A percentile compares a stretch with the other conserved stretches of the same genome.
These are phyloP conservation scores for Drosophila eohydei DNA, from an alignment of 2,888 invertebrate genomes.

Conservation along the genomic window DNA sequence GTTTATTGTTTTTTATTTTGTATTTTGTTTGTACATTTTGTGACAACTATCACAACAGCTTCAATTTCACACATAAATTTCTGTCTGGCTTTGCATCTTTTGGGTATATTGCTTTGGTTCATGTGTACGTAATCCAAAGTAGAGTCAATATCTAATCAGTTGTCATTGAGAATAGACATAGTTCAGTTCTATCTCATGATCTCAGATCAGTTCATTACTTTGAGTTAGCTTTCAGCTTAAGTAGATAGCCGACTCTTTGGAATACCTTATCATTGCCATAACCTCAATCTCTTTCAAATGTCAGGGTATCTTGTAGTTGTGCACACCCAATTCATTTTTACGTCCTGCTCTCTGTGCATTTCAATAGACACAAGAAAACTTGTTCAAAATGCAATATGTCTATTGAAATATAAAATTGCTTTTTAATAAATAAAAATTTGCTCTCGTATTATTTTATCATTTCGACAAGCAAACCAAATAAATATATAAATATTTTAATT, in stretches of 20 bases:
- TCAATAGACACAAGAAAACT: conserved; percentile 8
- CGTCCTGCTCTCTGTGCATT: background rate
- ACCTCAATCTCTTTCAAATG: no score
- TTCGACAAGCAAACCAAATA: conserved; percentile 6
- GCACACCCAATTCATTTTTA: background rate
- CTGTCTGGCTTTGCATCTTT: background rate
- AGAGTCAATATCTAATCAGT: no score
- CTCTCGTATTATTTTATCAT: conserved; percentile 39
- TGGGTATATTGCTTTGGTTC: background rate
- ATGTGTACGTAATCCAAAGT: no score
- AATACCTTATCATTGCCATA: no score
- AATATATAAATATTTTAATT: conserved; percentile 10
- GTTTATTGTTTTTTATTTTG: background rate
- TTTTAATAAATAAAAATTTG: conserved; percentile 44
- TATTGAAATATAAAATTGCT: conserved; percentile 36
- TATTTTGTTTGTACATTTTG: background rate
- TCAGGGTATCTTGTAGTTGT: background rate
- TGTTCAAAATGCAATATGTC: conserved; percentile 17
- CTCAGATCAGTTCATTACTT: background rate
- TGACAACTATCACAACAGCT: background rate
- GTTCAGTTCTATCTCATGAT: background rate
- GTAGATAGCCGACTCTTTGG: no score
- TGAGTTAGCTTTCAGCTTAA: no score
- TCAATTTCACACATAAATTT: conserved; percentile 2
- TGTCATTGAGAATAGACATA: no score